Percentiles rank a stretch among this genome's conserved stretches.
Evolutionary conservation across 1,140 invertebrate species (phyloP).

Genomic region (Protaetia brevitarsis): DNA sequence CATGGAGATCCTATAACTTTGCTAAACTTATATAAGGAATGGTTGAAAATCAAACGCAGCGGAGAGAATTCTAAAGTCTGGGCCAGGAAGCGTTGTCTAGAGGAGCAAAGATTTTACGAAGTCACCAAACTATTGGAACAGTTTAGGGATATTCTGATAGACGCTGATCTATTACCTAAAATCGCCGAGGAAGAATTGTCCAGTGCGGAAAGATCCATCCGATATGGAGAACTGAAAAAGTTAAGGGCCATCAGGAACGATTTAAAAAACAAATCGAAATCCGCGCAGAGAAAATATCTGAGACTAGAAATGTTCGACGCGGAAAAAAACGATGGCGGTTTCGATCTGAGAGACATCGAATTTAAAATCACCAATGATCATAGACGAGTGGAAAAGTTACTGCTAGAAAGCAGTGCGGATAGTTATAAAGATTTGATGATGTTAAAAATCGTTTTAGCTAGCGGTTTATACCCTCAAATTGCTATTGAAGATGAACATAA

Average conservation of each 20-base stretch:
- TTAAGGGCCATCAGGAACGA: conserved; percentile 75
- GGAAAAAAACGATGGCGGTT: conserved; percentile 57
- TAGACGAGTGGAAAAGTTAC: conserved; percentile 56
- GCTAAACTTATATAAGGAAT: conserved; percentile 84
- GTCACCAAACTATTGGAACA: conserved; percentile 89
- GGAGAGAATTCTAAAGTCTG: conserved; percentile 65
- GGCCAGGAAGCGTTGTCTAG: conserved; percentile 83
- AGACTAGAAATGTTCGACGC: conserved; percentile 56
- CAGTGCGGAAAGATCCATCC: conserved; percentile 72
- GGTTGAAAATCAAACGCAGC: conserved; percentile 75
- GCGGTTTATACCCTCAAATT: conserved; percentile 92
- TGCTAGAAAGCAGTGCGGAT: conserved; percentile 67
- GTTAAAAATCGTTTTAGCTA: conserved; percentile 84
- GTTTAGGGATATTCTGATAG: conserved; percentile 80
- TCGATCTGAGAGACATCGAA: conserved; percentile 91
- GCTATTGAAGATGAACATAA: conserved; percentile 92
- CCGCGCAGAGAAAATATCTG: conserved; percentile 70
- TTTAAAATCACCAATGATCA: conserved; percentile 58
- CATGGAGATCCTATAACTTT: conserved; percentile 95
- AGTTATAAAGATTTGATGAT: conserved; percentile 82
- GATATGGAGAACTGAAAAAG: conserved; percentile 85
- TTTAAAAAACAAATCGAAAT: conserved; percentile 57
- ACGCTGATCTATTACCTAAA: conserved; percentile 66
- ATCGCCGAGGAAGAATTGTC: conserved; percentile 58
- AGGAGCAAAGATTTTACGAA: conserved; percentile 82